These are phyloP conservation scores for Odobenus rosmarus DNA, from an alignment of 2,113 vertebrate species.

Conservation along the genomic window DNA sequence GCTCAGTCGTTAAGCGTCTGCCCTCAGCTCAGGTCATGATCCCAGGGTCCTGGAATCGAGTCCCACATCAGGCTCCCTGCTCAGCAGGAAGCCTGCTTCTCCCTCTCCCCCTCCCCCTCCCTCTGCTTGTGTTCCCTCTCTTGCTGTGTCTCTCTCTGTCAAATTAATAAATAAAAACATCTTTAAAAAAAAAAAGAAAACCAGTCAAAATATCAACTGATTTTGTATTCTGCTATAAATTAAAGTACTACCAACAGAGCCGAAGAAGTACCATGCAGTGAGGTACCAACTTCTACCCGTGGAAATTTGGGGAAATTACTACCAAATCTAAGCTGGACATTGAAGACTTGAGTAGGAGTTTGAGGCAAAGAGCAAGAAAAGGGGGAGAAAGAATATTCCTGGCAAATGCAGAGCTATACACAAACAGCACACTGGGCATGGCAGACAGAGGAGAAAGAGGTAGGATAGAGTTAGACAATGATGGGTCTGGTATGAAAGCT, in stretches of 20 bases:
- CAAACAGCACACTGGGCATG: neutral
- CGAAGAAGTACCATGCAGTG: neutral
- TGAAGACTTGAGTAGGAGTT: slow-evolving; percentile 4
- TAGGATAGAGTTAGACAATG: neutral
- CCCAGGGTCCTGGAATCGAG: too few species aligned
- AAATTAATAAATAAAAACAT: neutral
- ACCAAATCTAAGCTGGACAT: slow-evolving; percentile 9
- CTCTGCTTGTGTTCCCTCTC: too few species aligned
- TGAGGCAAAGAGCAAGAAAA: neutral
- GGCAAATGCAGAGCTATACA: neutral
- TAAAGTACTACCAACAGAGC: slow-evolving; percentile 36
- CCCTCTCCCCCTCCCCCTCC: too few species aligned
- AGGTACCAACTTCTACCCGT: neutral
- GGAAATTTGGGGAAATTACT: neutral
- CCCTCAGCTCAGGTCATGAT: too few species aligned
- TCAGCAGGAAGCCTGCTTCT: too few species aligned
- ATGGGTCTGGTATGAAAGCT: neutral
- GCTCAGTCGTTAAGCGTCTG: too few species aligned
- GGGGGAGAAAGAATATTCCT: neutral
- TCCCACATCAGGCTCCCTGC: too few species aligned
- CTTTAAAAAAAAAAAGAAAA: neutral
- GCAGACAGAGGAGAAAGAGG: neutral
- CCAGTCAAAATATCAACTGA: slow-evolving; percentile 18
- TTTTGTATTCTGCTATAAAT: slow-evolving; percentile 43
- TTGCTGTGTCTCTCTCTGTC: too few species aligned